These are phyloP conservation scores for Caradrina kadenii DNA, from an alignment of 2,888 invertebrate species.

Conservation along the genomic window DNA sequence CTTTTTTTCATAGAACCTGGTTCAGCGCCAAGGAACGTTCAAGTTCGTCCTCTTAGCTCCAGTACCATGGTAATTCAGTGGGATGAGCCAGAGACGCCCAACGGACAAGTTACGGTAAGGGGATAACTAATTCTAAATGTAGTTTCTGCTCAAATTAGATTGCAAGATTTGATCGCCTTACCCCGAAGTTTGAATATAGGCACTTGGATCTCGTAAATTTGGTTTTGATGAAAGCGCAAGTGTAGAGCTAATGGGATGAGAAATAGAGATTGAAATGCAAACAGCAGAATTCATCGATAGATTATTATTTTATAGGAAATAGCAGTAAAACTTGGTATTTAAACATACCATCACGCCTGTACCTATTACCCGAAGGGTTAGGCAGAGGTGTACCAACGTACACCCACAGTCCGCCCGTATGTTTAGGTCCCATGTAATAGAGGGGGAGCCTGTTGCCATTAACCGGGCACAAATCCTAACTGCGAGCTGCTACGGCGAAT, in stretches of 20 bases:
- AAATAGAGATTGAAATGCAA: constrained; percentile 5
- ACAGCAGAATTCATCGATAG: background rate
- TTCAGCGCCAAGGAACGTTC: constrained; percentile 98
- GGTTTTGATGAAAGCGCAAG: constrained; percentile 44
- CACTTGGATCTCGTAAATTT: constrained; percentile 40
- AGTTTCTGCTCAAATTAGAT: constrained; percentile 58
- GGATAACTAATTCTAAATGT: constrained; percentile 49
- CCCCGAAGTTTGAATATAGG: constrained; percentile 43
- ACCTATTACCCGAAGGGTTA: too few relatives aligned
- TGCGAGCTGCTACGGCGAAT: too few relatives aligned
- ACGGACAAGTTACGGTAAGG: constrained; percentile 98
- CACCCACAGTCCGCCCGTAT: too few relatives aligned
- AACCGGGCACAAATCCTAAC: too few relatives aligned
- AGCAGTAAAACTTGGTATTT: too few relatives aligned
- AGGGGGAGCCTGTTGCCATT: too few relatives aligned
- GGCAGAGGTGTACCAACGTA: too few relatives aligned
- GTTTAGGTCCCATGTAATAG: too few relatives aligned
- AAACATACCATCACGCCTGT: too few relatives aligned
- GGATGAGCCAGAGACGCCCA: constrained; percentile 99
- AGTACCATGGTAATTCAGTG: constrained; percentile 99
- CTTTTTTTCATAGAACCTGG: constrained; percentile 95
- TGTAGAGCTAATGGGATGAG: constrained; percentile 25
- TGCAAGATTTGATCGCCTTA: constrained; percentile 59
- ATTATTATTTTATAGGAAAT: background rate
- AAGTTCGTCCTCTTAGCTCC: constrained; percentile 97